Evolutionary conservation across 2,113 vertebrate species (phyloP).

Genomic region (Zosterops hypoxanthus): DNA sequence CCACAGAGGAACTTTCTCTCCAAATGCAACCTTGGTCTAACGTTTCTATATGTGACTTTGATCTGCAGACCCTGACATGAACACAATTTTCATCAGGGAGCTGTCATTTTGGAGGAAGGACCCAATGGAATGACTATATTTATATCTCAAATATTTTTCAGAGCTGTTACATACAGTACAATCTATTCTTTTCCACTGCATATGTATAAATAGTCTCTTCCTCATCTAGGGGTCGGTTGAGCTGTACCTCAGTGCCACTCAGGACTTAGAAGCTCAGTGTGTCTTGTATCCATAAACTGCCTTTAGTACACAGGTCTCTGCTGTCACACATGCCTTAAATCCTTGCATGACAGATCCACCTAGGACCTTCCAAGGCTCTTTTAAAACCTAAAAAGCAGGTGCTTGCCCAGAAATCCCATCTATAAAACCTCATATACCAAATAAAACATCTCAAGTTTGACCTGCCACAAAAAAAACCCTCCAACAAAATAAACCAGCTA

Average conservation of each 20-base stretch:
- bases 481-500: neutral
- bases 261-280: neutral
- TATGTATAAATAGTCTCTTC: conserved; percentile 36
- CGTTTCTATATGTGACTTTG: neutral
- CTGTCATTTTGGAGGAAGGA: conserved; percentile 1
- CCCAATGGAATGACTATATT: neutral
- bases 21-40: neutral
- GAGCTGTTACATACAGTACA: conserved; percentile 39
- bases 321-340: neutral
- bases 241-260: neutral
- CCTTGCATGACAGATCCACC: neutral
- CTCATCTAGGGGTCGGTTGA: neutral
- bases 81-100: neutral
- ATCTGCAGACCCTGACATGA: neutral
- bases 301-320: neutral
- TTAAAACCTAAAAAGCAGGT: neutral
- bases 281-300: neutral
- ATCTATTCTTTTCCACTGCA: conserved; percentile 21
- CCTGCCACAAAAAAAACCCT: neutral
- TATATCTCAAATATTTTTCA: conserved; percentile 15
- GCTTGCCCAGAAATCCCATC: neutral
- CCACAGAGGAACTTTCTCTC: neutral
- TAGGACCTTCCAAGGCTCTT: neutral
- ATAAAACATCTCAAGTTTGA: neutral
- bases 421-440: neutral